Percentiles rank a stretch among this genome's conserved stretches.
phyloP scores from a whole-genome alignment of 2,888 invertebrate species.

The Caenorhabditis sulstoni region DNA sequence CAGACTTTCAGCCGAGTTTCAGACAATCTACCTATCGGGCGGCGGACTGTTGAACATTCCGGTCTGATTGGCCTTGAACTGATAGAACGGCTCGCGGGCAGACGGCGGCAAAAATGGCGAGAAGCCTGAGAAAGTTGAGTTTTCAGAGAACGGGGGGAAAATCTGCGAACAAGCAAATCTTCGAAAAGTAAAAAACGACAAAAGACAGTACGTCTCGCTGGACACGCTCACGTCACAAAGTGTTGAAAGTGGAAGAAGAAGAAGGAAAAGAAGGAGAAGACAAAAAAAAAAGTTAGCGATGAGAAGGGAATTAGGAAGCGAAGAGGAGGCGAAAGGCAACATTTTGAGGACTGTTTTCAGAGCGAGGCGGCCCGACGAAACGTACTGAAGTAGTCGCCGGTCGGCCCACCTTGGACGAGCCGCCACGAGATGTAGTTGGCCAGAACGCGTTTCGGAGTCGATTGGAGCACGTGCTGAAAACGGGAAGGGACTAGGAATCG shows the following conservation, averaged over 20 bases:
- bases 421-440: slow-evolving; percentile 79
- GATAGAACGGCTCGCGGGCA: slow-evolving; percentile 74
- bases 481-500: too few relatives aligned
- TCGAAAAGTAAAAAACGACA: background rate
- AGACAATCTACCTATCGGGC: slow-evolving; percentile 67
- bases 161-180: background rate
- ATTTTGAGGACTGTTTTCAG: background rate
- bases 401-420: slow-evolving; percentile 73
- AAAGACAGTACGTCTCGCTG: slow-evolving; percentile 43
- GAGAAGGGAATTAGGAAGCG: slow-evolving; percentile 28
- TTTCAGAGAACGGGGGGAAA: too few relatives aligned
- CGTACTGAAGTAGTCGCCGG: slow-evolving; percentile 60
- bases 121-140: slow-evolving; percentile 66
- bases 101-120: slow-evolving; percentile 75
- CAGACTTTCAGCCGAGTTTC: background rate
- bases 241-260: background rate
- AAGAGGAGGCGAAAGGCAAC: slow-evolving; percentile 29
- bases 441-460: slow-evolving; percentile 72
- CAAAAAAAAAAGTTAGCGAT: background rate
- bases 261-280: slow-evolving; percentile 6
- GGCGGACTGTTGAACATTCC: slow-evolving; percentile 76
- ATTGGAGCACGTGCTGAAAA: slow-evolving; percentile 71
- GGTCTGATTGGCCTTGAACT: slow-evolving; percentile 78
- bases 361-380: slow-evolving; percentile 25
- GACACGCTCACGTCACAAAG: slow-evolving; percentile 43